A percentile compares a stretch with the other conserved stretches of the same genome.
Evolutionary conservation across 2,113 vertebrate species (phyloP).

Genomic region (Pachypanchax playfairii): DNA sequence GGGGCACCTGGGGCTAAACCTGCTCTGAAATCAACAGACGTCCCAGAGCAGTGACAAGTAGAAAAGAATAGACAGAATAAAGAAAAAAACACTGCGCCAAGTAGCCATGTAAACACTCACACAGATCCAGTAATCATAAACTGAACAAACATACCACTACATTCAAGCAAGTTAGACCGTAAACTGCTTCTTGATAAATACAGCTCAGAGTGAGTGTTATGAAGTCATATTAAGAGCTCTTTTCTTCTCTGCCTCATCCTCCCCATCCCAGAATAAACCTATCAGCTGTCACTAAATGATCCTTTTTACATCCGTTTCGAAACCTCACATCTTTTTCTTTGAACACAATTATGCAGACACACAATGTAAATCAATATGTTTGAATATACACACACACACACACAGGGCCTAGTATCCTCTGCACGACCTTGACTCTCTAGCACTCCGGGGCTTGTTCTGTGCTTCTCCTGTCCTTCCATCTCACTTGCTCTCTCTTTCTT

Average conservation of each 20-base stretch:
- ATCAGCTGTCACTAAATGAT: conserved; percentile 50
- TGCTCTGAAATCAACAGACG: no score
- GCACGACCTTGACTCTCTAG: conserved; percentile 76
- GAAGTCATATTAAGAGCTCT: conserved; percentile 39
- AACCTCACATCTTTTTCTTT: conserved; percentile 27
- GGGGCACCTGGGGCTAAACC: no score
- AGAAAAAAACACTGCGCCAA: no score
- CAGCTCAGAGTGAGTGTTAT: conserved; percentile 1
- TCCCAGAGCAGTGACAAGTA: neutral
- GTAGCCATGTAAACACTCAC: conserved; percentile 4
- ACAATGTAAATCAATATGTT: no score
- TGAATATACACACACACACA: conserved; percentile 27
- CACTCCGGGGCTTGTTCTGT: conserved; percentile 71
- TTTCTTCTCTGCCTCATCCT: conserved; percentile 26
- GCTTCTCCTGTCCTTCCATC: conserved; percentile 56
- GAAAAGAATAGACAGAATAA: no score
- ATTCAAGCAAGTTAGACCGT: conserved; percentile 16
- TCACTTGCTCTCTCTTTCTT: conserved; percentile 41
- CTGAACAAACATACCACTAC: neutral
- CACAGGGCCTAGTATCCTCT: conserved; percentile 68
- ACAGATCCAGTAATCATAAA: neutral
- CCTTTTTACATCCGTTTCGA: conserved; percentile 47
- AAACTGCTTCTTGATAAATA: conserved; percentile 17
- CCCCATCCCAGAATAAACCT: conserved; percentile 44
- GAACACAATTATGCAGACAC: conserved; percentile 33